phyloP scores from a whole-genome alignment of 2,888 invertebrate species.

The Oscheius sp. region DNA sequence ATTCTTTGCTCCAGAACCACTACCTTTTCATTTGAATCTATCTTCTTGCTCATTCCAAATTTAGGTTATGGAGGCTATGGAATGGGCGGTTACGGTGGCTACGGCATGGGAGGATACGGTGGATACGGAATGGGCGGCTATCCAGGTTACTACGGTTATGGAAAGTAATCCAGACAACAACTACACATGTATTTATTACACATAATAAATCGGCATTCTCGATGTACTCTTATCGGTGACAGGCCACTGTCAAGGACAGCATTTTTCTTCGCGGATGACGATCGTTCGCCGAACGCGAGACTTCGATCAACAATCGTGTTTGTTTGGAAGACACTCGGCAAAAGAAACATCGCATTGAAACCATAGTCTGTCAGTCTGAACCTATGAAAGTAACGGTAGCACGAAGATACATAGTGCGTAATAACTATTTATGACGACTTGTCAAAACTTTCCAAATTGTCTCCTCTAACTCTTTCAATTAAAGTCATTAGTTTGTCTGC shows the following conservation, averaged over 20 bases:
- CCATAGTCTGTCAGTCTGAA: too few relatives aligned
- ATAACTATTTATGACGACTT: too few relatives aligned
- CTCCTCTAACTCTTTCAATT: too few relatives aligned
- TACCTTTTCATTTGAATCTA: too few relatives aligned
- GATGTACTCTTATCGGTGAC: neutral
- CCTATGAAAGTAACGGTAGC: too few relatives aligned
- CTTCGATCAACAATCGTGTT: too few relatives aligned
- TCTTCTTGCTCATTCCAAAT: neutral
- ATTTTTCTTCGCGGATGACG: neutral
- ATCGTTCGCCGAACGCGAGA: neutral
- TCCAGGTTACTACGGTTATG: neutral
- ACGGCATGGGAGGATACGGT: constrained; percentile 22
- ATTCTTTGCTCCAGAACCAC: too few relatives aligned
- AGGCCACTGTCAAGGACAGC: neutral
- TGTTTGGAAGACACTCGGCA: too few relatives aligned
- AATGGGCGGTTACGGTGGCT: neutral
- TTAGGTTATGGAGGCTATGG: constrained; percentile 2
- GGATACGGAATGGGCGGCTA: neutral
- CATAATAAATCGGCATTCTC: neutral
- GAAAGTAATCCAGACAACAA: neutral
- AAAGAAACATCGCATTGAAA: too few relatives aligned
- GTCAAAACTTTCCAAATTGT: too few relatives aligned
- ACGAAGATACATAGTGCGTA: too few relatives aligned
- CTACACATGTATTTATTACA: neutral
- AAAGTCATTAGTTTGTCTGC: too few relatives aligned